Evolutionary conservation across 2,797 vertebrate genomes (phyloP).

Genomic region (Prunella strophiata): DNA sequence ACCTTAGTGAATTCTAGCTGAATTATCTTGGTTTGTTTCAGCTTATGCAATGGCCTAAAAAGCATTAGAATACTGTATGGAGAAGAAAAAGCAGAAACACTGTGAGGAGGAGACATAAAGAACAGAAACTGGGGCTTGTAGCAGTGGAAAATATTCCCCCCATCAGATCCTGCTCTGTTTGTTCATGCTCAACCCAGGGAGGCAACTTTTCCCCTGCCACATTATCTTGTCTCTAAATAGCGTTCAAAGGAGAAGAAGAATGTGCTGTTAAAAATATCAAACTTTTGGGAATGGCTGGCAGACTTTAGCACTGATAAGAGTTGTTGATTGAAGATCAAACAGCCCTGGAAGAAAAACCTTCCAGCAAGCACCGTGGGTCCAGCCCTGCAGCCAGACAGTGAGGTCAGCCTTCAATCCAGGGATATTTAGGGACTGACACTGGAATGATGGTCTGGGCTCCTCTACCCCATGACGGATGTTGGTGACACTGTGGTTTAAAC

Average conservation of each 20-base stretch:
- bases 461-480: not conserved
- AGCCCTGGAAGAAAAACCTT: not conserved
- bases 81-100: not conserved
- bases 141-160: not conserved
- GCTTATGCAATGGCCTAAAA: not conserved
- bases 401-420: not conserved
- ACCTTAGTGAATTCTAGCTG: not conserved
- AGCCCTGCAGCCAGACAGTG: constrained; percentile 23
- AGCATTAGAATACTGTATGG: not conserved
- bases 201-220: not conserved
- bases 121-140: not conserved
- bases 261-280: constrained; percentile 58
- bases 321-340: constrained; percentile 58
- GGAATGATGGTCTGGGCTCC: not conserved
- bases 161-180: not conserved
- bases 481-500: not conserved
- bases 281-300: constrained; percentile 46
- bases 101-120: not conserved
- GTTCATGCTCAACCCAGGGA: not conserved
- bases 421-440: not conserved
- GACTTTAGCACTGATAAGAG: not conserved
- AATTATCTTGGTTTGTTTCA: not conserved
- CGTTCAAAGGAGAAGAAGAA: constrained; percentile 44
- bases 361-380: not conserved
- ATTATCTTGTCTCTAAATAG: constrained; percentile 46